Evolutionary conservation across 2,888 invertebrate genomes (phyloP).

Genomic region (Liodrosophila aerea): DNA sequence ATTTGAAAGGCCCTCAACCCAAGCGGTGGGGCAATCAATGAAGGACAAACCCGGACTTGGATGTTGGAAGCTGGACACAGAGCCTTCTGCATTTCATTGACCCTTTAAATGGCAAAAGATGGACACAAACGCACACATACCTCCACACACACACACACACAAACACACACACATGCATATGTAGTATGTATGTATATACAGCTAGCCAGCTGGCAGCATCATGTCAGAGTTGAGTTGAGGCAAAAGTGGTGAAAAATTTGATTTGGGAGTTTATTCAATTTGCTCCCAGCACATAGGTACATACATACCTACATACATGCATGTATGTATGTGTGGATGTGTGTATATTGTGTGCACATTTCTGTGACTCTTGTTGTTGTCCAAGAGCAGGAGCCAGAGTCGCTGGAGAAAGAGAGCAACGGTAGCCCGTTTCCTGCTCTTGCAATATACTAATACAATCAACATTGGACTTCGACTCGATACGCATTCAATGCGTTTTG

Average conservation of each 20-base stretch:
- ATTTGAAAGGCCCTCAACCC: constrained; percentile 33
- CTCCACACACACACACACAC: constrained; percentile 12
- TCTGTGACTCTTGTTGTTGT: constrained; percentile 19
- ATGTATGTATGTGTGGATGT: constrained; percentile 6
- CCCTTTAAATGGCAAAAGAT: constrained; percentile 66
- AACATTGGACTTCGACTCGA: constrained; percentile 69
- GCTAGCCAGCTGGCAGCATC: constrained; percentile 55
- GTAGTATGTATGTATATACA: no score
- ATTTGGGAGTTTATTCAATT: constrained; percentile 76
- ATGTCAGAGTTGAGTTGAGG: constrained; percentile 35
- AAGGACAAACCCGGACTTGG: constrained; percentile 30
- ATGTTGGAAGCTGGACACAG: constrained; percentile 25
- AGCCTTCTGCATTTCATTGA: constrained; percentile 71
- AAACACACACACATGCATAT: not conserved
- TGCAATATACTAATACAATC: constrained; percentile 77
- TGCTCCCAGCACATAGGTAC: constrained; percentile 48
- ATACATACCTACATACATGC: no score
- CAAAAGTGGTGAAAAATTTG: constrained; percentile 74
- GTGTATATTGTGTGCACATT: constrained; percentile 17
- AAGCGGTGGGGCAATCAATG: constrained; percentile 38
- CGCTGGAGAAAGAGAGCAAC: constrained; percentile 7
- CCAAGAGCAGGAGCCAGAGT: no score
- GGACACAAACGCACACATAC: constrained; percentile 11
- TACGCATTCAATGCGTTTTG: constrained; percentile 75
- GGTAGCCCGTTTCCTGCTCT: constrained; percentile 20